These are phyloP conservation scores for Mobula hypostoma DNA, from an alignment of 2,113 vertebrate species.

Conservation along the genomic window DNA sequence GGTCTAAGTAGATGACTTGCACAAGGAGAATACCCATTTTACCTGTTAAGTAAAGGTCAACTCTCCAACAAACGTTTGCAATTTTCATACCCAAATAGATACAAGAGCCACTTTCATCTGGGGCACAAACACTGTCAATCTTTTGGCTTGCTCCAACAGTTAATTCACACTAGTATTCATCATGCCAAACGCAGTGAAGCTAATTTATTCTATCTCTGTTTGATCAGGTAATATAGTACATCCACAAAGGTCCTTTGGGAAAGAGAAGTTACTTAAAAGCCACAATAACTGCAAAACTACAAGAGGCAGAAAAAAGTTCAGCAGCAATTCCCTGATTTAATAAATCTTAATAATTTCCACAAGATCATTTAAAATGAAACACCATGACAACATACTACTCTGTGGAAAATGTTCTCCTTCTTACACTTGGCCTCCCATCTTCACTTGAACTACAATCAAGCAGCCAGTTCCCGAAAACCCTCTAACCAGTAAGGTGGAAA, in stretches of 20 bases:
- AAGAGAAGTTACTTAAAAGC: not conserved
- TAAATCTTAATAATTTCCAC: not conserved
- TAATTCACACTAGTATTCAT: not conserved
- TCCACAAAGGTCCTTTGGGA: not conserved
- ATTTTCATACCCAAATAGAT: not conserved
- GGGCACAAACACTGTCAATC: not conserved
- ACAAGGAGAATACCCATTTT: not conserved
- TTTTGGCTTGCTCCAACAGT: not conserved
- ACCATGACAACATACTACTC: not conserved
- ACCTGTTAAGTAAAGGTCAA: not conserved
- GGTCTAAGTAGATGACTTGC: not conserved
- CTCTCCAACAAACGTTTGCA: not conserved
- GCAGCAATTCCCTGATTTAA: not conserved
- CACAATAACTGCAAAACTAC: not conserved
- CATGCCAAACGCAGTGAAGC: not conserved
- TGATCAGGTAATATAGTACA: not conserved
- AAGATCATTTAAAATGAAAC: not conserved
- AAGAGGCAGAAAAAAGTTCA: not conserved
- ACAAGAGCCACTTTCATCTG: not conserved
- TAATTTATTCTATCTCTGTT: constrained; percentile 18
- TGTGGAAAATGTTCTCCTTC: not conserved
- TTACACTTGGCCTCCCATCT: not conserved
- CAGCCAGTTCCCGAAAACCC: not conserved
- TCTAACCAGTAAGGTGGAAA: not conserved
- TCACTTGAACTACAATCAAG: not conserved